phyloP scores from a whole-genome alignment of 2,113 vertebrate genomes.

The Cyprinodon tularosa region DNA sequence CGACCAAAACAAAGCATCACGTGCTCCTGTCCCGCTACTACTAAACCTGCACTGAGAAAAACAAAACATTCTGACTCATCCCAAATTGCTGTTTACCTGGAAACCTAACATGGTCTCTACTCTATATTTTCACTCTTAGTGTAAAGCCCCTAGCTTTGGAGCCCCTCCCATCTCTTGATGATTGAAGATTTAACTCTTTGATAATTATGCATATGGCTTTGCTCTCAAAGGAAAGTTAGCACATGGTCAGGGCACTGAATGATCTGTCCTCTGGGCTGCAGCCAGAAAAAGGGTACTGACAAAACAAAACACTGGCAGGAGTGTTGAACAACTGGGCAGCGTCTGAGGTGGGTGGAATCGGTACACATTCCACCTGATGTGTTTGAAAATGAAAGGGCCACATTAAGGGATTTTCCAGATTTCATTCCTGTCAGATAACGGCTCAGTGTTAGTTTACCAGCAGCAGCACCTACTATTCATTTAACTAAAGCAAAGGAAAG shows the following conservation, averaged over 20 bases:
- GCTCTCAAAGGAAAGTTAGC: constrained; percentile 14
- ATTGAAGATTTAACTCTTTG: constrained; percentile 29
- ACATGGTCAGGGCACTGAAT: constrained; percentile 17
- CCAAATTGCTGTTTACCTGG: constrained; percentile 75
- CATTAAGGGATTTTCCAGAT: constrained; percentile 53
- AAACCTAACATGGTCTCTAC: constrained; percentile 48
- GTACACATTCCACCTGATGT: constrained; percentile 37
- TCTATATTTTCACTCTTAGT: constrained; percentile 31
- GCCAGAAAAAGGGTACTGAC: constrained; percentile 38
- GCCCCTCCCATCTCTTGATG: constrained; percentile 12
- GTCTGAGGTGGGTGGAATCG: constrained; percentile 46
- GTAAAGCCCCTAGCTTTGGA: constrained; percentile 27
- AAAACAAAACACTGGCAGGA: constrained; percentile 53
- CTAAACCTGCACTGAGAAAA: constrained; percentile 42
- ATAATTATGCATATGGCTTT: constrained; percentile 17
- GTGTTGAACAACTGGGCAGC: constrained; percentile 15
- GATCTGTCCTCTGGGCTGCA: constrained; percentile 36
- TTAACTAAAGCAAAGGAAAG: constrained; percentile 4
- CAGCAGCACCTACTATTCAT: neutral
- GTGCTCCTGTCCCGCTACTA: constrained; percentile 45
- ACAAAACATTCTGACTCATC: constrained; percentile 76
- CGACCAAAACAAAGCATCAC: constrained; percentile 56
- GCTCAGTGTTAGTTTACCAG: constrained; percentile 16
- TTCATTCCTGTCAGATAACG: constrained; percentile 41
- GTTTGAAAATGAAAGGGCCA: constrained; percentile 53